A percentile compares a stretch with the other conserved stretches of the same genome.
Conservation (phyloP, 2,113 vertebrate species). For the Dromas ardeola region DNA sequence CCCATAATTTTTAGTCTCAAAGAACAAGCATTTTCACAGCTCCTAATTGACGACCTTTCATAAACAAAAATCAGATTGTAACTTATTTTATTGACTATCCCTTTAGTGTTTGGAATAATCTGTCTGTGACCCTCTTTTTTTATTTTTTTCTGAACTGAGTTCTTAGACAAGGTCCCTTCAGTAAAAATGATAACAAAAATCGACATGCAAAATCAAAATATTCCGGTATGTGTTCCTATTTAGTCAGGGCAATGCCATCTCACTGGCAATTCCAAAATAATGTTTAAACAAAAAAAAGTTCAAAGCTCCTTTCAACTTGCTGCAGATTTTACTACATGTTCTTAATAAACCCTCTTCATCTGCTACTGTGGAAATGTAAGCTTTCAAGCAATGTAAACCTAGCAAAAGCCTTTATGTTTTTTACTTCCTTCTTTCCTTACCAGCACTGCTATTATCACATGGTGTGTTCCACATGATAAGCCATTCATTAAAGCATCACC, state of each 20-base stretch:
- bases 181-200: background rate
- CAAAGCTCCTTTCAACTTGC: constrained; percentile 63
- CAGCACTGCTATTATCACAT: constrained; percentile 83
- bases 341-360: constrained; percentile 65
- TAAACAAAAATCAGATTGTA: background rate
- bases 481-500: constrained; percentile 88
- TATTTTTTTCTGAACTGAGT: background rate
- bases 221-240: background rate
- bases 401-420: constrained; percentile 68
- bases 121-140: background rate
- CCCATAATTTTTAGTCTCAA: background rate
- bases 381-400: constrained; percentile 72
- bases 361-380: constrained; percentile 59
- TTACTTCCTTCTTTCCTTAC: constrained; percentile 71
- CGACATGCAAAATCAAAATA: constrained; percentile 4
- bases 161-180: background rate
- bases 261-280: constrained; percentile 24
- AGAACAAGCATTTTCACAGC: background rate
- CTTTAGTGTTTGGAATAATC: background rate
- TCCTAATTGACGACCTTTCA: background rate
- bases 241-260: constrained; percentile 1
- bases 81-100: background rate
- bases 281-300: constrained; percentile 47
- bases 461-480: constrained; percentile 86
- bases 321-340: constrained; percentile 55